phyloP scores from a whole-genome alignment of 2,888 invertebrate genomes.

The Eristalis pertinax region DNA sequence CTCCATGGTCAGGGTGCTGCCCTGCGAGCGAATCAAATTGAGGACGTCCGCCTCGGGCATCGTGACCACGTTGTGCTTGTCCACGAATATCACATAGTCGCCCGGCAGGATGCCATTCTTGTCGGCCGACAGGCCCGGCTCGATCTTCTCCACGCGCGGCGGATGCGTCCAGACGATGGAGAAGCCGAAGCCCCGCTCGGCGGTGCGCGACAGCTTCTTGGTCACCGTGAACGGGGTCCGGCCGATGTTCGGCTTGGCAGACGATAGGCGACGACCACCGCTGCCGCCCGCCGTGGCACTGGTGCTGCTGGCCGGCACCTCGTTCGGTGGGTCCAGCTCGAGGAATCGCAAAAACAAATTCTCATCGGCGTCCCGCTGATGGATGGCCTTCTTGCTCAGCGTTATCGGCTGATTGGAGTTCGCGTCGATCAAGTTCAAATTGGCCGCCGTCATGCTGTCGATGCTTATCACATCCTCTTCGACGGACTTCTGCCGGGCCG shows the following conservation, averaged over 20 bases:
- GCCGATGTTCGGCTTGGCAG: conserved; percentile 82
- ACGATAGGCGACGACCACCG: conserved; percentile 77
- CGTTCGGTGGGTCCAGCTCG: conserved; percentile 89
- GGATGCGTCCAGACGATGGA: conserved; percentile 95
- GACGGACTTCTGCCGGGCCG: conserved; percentile 80
- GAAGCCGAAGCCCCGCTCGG: conserved; percentile 89
- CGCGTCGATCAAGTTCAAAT: conserved; percentile 62
- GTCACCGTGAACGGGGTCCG: conserved; percentile 93
- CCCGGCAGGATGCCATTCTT: conserved; percentile 91
- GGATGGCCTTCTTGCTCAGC: conserved; percentile 83
- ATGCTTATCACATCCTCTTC: conserved; percentile 79
- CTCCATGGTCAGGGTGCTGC: conserved; percentile 87
- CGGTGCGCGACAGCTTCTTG: conserved; percentile 83
- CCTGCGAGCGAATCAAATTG: conserved; percentile 86
- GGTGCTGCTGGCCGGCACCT: conserved; percentile 81
- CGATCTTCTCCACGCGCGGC: conserved; percentile 92
- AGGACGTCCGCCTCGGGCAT: conserved; percentile 88
- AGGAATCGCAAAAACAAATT: conserved; percentile 88
- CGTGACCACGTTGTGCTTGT: conserved; percentile 92
- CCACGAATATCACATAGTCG: conserved; percentile 94
- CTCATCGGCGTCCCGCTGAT: conserved; percentile 87
- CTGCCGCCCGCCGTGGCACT: conserved; percentile 76
- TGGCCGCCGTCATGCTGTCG: conserved; percentile 76
- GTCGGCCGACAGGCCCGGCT: conserved; percentile 91
- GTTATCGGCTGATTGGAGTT: conserved; percentile 76